phyloP scores from a whole-genome alignment of 2,888 invertebrate species.

The Lepidochrysops patricia region DNA sequence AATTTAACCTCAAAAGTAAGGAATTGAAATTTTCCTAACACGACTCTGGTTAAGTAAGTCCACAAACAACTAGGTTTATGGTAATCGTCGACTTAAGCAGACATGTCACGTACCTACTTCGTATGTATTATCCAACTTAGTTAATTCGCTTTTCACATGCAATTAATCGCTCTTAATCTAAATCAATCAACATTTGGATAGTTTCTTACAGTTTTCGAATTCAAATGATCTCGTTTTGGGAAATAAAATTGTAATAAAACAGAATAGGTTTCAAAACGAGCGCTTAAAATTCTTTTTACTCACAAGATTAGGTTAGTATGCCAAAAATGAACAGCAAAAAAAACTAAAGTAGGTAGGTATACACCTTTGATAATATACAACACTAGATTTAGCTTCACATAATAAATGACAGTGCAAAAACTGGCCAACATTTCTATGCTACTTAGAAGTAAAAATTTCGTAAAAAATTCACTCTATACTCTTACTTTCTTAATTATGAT shows the following conservation, averaged over 20 bases:
- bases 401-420: constrained; percentile 1
- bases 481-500: constrained; percentile 23
- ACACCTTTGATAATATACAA: too few relatives aligned
- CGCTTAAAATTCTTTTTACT: too few relatives aligned
- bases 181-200: constrained; percentile 12
- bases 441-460: neutral
- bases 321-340: neutral
- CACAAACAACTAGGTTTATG: constrained; percentile 22
- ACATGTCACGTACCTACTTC: constrained; percentile 45
- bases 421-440: neutral
- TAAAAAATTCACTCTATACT: constrained; percentile 5
- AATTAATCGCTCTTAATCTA: constrained; percentile 35
- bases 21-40: neutral
- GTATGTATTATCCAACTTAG: constrained; percentile 44
- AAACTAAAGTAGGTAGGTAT: too few relatives aligned
- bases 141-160: constrained; percentile 48
- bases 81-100: constrained; percentile 35
- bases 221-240: neutral
- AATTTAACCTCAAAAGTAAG: neutral
- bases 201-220: constrained; percentile 13
- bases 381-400: neutral
- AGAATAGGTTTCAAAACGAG: neutral
- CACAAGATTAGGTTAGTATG: too few relatives aligned
- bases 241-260: neutral
- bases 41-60: neutral